Conservation (phyloP, 2,888 invertebrate species). For the Erebia palarica region DNA sequence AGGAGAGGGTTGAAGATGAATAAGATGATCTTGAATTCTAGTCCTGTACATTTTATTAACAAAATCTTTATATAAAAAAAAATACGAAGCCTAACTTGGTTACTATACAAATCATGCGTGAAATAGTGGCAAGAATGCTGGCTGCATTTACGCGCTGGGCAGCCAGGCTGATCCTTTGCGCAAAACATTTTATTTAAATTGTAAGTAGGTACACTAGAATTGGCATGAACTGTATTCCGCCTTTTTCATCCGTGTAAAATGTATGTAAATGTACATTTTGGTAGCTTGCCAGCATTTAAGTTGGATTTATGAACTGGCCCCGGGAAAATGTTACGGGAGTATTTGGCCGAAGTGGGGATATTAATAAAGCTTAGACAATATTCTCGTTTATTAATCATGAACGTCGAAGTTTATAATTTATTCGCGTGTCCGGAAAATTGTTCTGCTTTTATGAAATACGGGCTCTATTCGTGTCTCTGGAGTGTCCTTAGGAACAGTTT, state of each 20-base stretch:
- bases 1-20: no score
- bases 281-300: constrained; percentile 4
- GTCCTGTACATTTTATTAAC: no score
- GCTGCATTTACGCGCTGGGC: no score
- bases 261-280: constrained; percentile 11
- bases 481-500: no score
- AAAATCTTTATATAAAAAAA: no score
- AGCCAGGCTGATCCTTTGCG: no score
- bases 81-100: no score
- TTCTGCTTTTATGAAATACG: constrained; percentile 3
- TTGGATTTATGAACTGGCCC: constrained; percentile 2
- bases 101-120: background rate
- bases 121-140: background rate
- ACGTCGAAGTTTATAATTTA: constrained; percentile 24
- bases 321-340: background rate
- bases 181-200: background rate
- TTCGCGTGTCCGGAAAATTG: constrained; percentile 17
- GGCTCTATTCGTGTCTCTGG: background rate
- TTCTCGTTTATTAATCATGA: constrained; percentile 19
- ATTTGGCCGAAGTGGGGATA: background rate
- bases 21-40: no score
- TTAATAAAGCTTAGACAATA: constrained; percentile 9
- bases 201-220: background rate
- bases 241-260: constrained; percentile 2
- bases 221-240: background rate